Base-by-base conservation (phyloP, 2,888 invertebrate species). In the Sceliomorpha sp. region DNA sequence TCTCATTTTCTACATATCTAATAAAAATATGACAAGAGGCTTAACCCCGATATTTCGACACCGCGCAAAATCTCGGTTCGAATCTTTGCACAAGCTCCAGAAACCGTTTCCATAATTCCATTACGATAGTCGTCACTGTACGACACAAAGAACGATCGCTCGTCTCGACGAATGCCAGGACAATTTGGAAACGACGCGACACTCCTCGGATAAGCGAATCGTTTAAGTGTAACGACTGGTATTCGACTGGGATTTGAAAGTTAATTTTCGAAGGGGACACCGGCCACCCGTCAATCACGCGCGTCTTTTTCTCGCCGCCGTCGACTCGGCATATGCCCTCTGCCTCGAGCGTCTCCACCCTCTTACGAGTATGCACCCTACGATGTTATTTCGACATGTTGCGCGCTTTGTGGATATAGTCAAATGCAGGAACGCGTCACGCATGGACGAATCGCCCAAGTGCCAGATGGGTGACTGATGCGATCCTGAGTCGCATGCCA, bases 391-490 rank as follows among this genome's bases (percentile, higher is more conserved):
- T 77, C 82, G 83, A 83, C 83, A 84, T 85, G 85, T 82, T 81
- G 82, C 75, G 78, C 80, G 81, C 81, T 85, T 87, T 86, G 87
- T 85, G 83, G 81, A 76, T 79, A 74, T 77, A 79, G 79, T 82
- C 81, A 81, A 84, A 84, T 82, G 83, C 79, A 80, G 77, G 76
- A 84, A 81, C 80, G 78, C 76, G 78, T 79, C 77, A 85, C 83
- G 87, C 82, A 81, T 82, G 84, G 85, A 81, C 81, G 82, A 82
- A 81, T 80, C 80, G 78, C 74, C 78, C 75, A 78, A 82, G 77
- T 82, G 86, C 84, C 87, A 88, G 87, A 88, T 88, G 87, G 87
- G 87, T 87, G 87, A 87, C 86, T 85, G 87, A 87, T 86, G 87
- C 81, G 86, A 82, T 81, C 79, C 74, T 69, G 67, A 59, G 64